Evolutionary conservation across 2,888 invertebrate genomes (phyloP).

Genomic region (Nyleta sp.): DNA sequence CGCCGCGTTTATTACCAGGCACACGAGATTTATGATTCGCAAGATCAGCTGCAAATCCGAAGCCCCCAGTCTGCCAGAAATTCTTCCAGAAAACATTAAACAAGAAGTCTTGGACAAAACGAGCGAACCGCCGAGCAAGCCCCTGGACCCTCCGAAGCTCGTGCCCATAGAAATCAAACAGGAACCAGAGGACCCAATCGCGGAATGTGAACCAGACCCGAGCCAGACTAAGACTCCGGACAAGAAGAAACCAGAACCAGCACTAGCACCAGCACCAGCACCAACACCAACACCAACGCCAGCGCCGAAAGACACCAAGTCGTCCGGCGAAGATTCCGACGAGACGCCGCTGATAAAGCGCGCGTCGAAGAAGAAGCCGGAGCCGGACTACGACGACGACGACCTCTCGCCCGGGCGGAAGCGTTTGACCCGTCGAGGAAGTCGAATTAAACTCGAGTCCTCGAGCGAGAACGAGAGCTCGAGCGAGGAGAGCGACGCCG

Average conservation of each 20-base stretch:
- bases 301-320: conserved; percentile 57
- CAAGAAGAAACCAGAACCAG: conserved; percentile 48
- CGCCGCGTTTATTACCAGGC: no score
- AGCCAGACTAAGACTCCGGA: not conserved
- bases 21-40: no score
- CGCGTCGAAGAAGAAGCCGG: conserved; percentile 72
- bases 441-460: conserved; percentile 78
- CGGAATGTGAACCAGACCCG: conserved; percentile 25
- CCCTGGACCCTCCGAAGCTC: conserved; percentile 41
- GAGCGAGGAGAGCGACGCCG: conserved; percentile 75
- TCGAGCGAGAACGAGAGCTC: conserved; percentile 78
- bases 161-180: conserved; percentile 33
- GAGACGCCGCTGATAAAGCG: conserved; percentile 76
- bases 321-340: conserved; percentile 75
- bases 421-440: conserved; percentile 75
- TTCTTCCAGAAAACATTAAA: conserved; percentile 48
- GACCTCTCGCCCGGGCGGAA: conserved; percentile 71
- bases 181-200: conserved; percentile 36
- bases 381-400: conserved; percentile 73
- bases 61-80: conserved; percentile 6
- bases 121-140: conserved; percentile 9
- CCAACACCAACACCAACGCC: no score
- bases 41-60: conserved; percentile 37
- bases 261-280: no score
- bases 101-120: conserved; percentile 37